Conservation (phyloP, 2,888 invertebrate species). For the Rotaria macrura region DNA sequence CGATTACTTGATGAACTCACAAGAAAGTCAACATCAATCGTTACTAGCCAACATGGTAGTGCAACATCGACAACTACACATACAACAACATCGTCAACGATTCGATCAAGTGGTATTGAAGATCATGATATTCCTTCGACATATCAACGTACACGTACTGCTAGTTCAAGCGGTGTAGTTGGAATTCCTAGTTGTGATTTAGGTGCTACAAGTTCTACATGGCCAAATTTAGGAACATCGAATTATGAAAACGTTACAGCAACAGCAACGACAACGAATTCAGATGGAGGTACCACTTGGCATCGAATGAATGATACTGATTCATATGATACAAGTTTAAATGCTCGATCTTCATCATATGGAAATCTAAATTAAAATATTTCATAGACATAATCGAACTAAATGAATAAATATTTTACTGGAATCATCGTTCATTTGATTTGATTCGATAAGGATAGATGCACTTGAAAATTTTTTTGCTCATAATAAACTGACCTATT, state of each 20-base stretch:
- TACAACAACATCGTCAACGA: background rate
- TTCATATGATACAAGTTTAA: background rate
- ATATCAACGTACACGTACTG: background rate
- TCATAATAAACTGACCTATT: too few relatives aligned
- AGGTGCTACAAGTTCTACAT: background rate
- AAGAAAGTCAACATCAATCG: background rate
- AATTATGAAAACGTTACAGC: background rate
- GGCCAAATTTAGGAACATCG: background rate
- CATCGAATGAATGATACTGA: background rate
- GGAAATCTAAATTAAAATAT: background rate
- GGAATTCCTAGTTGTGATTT: background rate
- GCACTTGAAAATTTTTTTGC: too few relatives aligned
- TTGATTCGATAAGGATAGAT: background rate
- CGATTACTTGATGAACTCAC: constrained; percentile 11
- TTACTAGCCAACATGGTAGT: background rate
- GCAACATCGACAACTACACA: background rate
- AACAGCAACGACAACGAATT: background rate
- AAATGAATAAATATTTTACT: too few relatives aligned
- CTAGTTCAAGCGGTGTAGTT: background rate
- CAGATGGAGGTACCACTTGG: background rate
- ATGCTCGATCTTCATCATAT: background rate
- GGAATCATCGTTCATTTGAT: background rate
- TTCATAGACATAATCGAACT: background rate
- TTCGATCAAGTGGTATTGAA: constrained; percentile 6
- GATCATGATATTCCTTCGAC: background rate